Base-by-base conservation (phyloP, 2,797 vertebrate species). In the Meriones psammophilus region DNA sequence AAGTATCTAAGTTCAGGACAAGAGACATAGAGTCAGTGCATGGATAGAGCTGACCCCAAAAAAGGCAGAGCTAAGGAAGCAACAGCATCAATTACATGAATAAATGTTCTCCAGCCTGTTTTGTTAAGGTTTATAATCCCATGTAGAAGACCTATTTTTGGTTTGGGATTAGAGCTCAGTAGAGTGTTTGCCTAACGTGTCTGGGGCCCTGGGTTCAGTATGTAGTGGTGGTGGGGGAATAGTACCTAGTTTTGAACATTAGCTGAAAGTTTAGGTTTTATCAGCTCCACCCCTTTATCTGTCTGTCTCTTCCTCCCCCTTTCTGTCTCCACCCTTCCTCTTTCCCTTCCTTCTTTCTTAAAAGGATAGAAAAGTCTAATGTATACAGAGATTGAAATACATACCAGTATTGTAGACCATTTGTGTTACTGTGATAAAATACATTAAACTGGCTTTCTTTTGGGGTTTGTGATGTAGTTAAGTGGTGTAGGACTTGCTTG, bases 361-460 rank as follows among this genome's bases (percentile, higher is more conserved):
- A 81, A 66, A 83, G 64, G 54, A 89, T 4, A 91, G 84, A 76
- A 93, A 87, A 58, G 60, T 91, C 46, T 77, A 71, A 80, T 68
- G 71, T 68, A 64, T 39, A 24, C 26, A 71, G n/a, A 92, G 13
- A 89, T 9, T 91, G 22, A 76, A 81, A 50, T n/a, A 69, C 5
- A 68, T 50, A 62, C 28, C 22, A 74, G 2, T 80, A 56, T 36
- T 33, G 39, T 69, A 28, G 42, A 73, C 10, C 22, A n/a, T 60
- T 92, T 56, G n/a, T 22, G 24, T 88, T 33, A 30, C 20, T 64
- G 50, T n/a, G 68, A 50, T 46, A 20, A 89, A 77, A 81, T 71
- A 68, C 30, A 68, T 15, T 68, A 73, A 73, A 28, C 33, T 58
- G n/a, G 68, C 50, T 69, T 54, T 91, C 15, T 74, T 74, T n/a